phyloP scores from a whole-genome alignment of 2,888 invertebrate species.

The Agapostemon virescens region DNA sequence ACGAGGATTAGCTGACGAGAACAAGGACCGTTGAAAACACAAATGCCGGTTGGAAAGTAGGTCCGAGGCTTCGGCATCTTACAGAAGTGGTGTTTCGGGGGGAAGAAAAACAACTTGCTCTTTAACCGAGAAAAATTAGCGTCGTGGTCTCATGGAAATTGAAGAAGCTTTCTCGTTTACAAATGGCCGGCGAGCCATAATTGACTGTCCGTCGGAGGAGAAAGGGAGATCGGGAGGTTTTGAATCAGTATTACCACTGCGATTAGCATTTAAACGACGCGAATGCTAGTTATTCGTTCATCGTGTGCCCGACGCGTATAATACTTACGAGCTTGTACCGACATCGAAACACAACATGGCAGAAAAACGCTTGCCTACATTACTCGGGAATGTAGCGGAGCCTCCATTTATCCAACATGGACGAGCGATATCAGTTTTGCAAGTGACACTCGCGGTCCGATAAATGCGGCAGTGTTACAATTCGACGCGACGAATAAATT shows the following conservation, averaged over 20 bases:
- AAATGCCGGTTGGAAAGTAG: neutral
- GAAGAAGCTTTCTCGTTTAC: constrained; percentile 54
- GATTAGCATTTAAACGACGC: constrained; percentile 69
- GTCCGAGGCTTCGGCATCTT: neutral
- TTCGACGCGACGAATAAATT: constrained; percentile 64
- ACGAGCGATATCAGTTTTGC: constrained; percentile 63
- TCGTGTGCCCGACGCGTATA: constrained; percentile 17
- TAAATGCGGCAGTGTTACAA: constrained; percentile 56
- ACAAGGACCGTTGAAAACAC: neutral
- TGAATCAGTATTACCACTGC: constrained; percentile 64
- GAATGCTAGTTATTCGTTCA: constrained; percentile 57
- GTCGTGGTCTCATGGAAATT: constrained; percentile 39
- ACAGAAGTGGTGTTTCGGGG: neutral
- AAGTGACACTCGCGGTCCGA: constrained; percentile 48
- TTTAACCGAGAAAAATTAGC: neutral
- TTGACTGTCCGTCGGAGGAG: constrained; percentile 33
- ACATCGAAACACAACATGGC: constrained; percentile 21
- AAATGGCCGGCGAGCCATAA: constrained; percentile 54
- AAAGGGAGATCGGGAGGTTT: constrained; percentile 25
- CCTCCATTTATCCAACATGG: constrained; percentile 54
- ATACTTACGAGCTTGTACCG: constrained; percentile 11
- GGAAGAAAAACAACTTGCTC: neutral
- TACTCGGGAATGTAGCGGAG: constrained; percentile 39
- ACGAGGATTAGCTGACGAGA: too few species aligned
- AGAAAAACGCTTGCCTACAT: constrained; percentile 59